Base-by-base conservation (phyloP, 2,888 invertebrate species). In the Pyrochroa serraticornis region DNA sequence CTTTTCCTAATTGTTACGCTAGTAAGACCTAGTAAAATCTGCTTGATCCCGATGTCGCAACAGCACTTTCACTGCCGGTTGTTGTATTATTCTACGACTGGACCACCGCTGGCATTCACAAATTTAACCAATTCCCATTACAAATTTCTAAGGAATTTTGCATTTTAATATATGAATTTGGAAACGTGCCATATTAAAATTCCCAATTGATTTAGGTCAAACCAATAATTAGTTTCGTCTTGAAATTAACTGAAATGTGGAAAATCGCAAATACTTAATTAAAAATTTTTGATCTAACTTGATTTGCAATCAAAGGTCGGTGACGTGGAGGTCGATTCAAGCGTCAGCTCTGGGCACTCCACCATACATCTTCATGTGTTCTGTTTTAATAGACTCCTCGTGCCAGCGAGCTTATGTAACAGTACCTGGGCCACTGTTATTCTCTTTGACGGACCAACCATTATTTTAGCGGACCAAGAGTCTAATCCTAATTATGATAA, bases 321-420 rank as follows among this genome's bases (percentile, higher is more conserved):
- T 22, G 22, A 22, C 22, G 22, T 22, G 22, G 22, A 22, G 22
- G 22, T 22, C 22, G 22, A 22, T 22, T 22, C 22, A 22, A 22
- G 22, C 22, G 22, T 22, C 22, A 22, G 22, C 22, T 22, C 22
- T 22, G 22, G 5, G 22, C 22, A 22, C 2, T 22, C 22, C 22
- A 22, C 22, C 22, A 22, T 22, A 22, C 22, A 22, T 35, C n/a
- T 43, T 43, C 12, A 12, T 50, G 14, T 51, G 50, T 52, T 39
- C 35, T 53, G 46, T 54, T 54, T 55, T 53, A 46, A 53, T 45
- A 41, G 35, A 33, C 33, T 36, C 47, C 54, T 55, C 54, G 54
- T 55, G 54, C 54, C 43, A 48, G 54, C 54, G 42, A 47, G 47
- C 47, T 47, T 55, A 55, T 55, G 47, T 55, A 55, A 55, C 54